Evolutionary conservation across 2,888 invertebrate genomes (phyloP).

Genomic region (Auanema freiburgensis): DNA sequence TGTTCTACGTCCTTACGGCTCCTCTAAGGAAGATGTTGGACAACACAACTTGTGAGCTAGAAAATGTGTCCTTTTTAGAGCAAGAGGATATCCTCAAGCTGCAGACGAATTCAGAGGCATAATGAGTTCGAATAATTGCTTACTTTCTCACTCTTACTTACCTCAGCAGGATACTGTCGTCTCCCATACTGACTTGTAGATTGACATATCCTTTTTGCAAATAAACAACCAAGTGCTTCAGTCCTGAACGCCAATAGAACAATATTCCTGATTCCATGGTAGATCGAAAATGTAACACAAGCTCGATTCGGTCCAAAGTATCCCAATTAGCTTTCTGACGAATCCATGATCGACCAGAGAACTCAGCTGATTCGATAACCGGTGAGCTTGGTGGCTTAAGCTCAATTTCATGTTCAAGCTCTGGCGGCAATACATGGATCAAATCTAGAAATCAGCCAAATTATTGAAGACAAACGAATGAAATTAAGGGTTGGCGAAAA

Average conservation of each 20-base stretch:
- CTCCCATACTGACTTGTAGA: slow-evolving; percentile 37
- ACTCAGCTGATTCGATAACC: slow-evolving; percentile 5
- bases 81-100: background rate
- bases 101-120: background rate
- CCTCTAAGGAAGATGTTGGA: background rate
- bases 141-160: background rate
- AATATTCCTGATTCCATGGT: slow-evolving; percentile 29
- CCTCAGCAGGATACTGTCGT: slow-evolving; percentile 33
- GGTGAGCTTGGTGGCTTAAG: background rate
- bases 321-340: slow-evolving; percentile 20
- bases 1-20: no score
- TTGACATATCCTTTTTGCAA: slow-evolving; percentile 33
- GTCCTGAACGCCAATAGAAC: slow-evolving; percentile 37
- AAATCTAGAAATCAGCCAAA: slow-evolving; percentile 3
- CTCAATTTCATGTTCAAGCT: no score
- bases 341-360: slow-evolving; percentile 13
- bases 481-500: background rate
- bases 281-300: slow-evolving; percentile 26
- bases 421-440: no score
- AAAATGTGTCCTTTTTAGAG: background rate
- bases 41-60: no score
- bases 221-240: slow-evolving; percentile 32
- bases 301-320: slow-evolving; percentile 23
- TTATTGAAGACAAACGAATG: background rate
- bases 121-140: background rate